Percentiles rank a stretch among this genome's conserved stretches.
phyloP scores from a whole-genome alignment of 2,797 vertebrate genomes.

The Anabacerthia variegaticeps region DNA sequence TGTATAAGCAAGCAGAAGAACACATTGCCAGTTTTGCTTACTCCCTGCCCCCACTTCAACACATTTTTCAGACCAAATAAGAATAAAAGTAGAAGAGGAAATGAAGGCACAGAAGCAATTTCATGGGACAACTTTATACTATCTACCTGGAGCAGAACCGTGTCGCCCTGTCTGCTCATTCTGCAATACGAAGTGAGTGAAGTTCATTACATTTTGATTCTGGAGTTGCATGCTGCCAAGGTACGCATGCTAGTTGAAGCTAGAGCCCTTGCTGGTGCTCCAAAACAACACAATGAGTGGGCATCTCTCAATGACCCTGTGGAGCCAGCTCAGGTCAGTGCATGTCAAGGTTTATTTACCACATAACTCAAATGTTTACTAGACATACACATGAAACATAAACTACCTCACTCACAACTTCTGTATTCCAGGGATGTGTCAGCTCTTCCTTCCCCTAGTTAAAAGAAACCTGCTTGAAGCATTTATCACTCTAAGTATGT shows the following conservation, averaged over 20 bases:
- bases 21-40: background rate
- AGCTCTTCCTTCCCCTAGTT: background rate
- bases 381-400: background rate
- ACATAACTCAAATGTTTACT: background rate
- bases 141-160: background rate
- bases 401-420: background rate
- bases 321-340: background rate
- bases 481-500: background rate
- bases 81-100: background rate
- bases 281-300: background rate
- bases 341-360: background rate
- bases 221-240: background rate
- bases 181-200: background rate
- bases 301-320: background rate
- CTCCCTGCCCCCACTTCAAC: background rate
- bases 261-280: background rate
- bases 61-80: background rate
- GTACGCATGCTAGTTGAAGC: accelerated
- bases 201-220: background rate
- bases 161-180: accelerated
- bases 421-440: background rate
- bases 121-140: background rate
- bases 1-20: background rate
- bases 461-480: background rate
- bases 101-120: background rate